Percentiles rank a stretch among this genome's conserved stretches.
These are phyloP conservation scores for Bombyx huttoni DNA, from an alignment of 2,888 invertebrate species.

Conservation along the genomic window DNA sequence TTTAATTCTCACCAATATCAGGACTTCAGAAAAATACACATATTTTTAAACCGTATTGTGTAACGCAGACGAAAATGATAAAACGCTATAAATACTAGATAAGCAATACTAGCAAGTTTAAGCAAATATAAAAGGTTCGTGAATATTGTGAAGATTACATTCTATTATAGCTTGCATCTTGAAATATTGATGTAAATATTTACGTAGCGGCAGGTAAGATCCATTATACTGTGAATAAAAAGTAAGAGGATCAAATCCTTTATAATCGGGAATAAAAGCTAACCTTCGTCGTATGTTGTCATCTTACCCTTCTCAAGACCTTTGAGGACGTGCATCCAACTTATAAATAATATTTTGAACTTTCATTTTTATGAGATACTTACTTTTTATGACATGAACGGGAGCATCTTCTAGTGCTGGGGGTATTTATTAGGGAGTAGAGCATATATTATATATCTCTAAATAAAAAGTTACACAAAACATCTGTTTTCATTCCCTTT, in stretches of 20 bases:
- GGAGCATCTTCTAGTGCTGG: too few relatives aligned
- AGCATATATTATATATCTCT: too few relatives aligned
- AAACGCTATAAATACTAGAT: too few relatives aligned
- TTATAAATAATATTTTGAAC: conserved; percentile 20
- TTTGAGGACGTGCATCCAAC: conserved; percentile 21
- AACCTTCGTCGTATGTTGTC: conserved; percentile 37
- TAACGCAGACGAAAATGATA: too few relatives aligned
- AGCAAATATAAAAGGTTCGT: background rate
- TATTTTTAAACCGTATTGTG: too few relatives aligned
- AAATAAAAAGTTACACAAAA: too few relatives aligned
- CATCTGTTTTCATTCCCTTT: too few relatives aligned
- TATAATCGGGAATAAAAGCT: conserved; percentile 29
- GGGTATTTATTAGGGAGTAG: too few relatives aligned
- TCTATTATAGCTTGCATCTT: background rate
- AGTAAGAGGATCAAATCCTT: conserved; percentile 25
- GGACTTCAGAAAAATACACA: too few relatives aligned
- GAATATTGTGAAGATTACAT: background rate
- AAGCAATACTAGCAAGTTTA: background rate
- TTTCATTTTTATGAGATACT: background rate
- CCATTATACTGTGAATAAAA: conserved; percentile 16
- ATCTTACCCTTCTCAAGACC: conserved; percentile 43
- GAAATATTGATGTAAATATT: conserved; percentile 5
- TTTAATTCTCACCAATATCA: too few relatives aligned
- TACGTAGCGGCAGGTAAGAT: conserved; percentile 2
- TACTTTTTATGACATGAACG: too few relatives aligned